Conservation (phyloP, 2,797 vertebrate genomes). For the Podarcis lilfordi region DNA sequence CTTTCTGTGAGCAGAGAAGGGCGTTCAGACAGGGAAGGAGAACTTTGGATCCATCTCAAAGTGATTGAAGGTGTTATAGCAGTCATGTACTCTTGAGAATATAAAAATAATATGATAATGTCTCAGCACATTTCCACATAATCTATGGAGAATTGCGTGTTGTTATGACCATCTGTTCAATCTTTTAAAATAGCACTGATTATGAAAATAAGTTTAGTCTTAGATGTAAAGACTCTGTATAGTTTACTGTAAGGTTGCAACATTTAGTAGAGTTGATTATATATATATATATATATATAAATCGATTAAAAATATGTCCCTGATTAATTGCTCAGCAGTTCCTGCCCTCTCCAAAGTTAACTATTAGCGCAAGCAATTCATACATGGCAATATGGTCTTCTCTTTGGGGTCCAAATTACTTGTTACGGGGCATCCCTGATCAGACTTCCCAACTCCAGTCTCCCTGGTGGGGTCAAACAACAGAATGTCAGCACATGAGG, state of each 20-base stretch:
- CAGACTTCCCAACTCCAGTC: neutral
- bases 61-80: constrained; percentile 21
- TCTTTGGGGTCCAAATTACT: neutral
- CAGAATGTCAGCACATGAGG: neutral
- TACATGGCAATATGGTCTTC: neutral
- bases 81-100: constrained; percentile 38
- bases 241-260: neutral
- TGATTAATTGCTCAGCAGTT: neutral
- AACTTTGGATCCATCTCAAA: constrained; percentile 7
- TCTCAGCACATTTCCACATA: constrained; percentile 32
- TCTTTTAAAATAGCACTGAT: constrained; percentile 10
- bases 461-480: neutral
- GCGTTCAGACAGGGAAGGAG: neutral
- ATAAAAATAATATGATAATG: constrained; percentile 37
- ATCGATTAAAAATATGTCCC: neutral
- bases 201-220: constrained; percentile 29
- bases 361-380: neutral
- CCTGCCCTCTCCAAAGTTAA: neutral
- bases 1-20: neutral
- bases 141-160: constrained; percentile 37
- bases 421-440: neutral
- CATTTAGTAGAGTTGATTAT: neutral
- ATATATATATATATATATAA: neutral
- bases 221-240: neutral
- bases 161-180: constrained; percentile 43